phyloP scores from a whole-genome alignment of 2,888 invertebrate genomes.

The Drosophila pseudotalamancana region DNA sequence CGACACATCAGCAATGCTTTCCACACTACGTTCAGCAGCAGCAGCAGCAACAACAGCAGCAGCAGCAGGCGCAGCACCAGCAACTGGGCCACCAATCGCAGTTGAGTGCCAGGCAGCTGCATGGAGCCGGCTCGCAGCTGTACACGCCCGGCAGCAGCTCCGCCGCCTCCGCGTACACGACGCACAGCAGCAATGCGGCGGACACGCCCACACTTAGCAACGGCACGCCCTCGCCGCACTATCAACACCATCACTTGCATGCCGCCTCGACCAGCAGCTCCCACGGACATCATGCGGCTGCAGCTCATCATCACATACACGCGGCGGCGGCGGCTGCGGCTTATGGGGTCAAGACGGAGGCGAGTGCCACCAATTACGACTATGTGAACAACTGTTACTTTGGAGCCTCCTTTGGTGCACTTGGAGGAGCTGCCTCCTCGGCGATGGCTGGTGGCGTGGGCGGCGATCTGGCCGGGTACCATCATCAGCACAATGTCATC shows the following conservation, averaged over 20 bases:
- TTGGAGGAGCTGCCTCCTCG: conserved; percentile 78
- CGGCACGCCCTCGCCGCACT: conserved; percentile 81
- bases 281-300: conserved; percentile 72
- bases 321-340: conserved; percentile 73
- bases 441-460: conserved; percentile 76
- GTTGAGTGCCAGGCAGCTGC: conserved; percentile 58
- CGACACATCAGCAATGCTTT: conserved; percentile 63
- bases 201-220: conserved; percentile 70
- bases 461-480: conserved; percentile 89
- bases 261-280: conserved; percentile 59
- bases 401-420: conserved; percentile 82
- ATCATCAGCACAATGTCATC: conserved; percentile 93
- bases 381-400: conserved; percentile 85
- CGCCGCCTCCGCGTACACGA: conserved; percentile 68
- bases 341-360: conserved; percentile 82
- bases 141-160: conserved; percentile 74
- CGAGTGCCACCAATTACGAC: conserved; percentile 83
- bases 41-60: conserved; percentile 47
- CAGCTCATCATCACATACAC: conserved; percentile 76
- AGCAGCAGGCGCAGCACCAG: conserved; percentile 48
- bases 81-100: conserved; percentile 56
- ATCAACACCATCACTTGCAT: conserved; percentile 79
- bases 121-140: conserved; percentile 64
- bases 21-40: conserved; percentile 58
- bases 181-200: conserved; percentile 61